These are phyloP conservation scores for Trichopria drosophilae DNA, from an alignment of 2,888 invertebrate genomes.

Conservation along the genomic window DNA sequence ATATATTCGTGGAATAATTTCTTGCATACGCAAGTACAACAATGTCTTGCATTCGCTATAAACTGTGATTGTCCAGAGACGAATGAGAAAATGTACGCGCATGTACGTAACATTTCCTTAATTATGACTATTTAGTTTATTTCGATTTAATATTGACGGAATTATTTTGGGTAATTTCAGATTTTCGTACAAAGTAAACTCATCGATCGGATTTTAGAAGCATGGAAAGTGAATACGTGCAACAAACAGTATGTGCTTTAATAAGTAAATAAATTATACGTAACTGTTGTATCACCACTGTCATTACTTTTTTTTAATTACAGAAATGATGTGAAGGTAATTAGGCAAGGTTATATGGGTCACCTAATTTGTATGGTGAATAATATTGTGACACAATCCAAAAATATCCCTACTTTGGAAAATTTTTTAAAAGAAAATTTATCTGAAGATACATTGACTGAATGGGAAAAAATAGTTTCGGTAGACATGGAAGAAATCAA, in stretches of 20 bases:
- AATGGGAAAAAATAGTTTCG: conserved; percentile 49
- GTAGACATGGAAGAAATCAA: conserved; percentile 50
- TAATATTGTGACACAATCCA: conserved; percentile 62
- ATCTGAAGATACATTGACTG: conserved; percentile 55
- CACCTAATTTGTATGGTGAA: conserved; percentile 68
- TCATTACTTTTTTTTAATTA: conserved; percentile 28
- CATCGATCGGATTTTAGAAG: conserved; percentile 77
- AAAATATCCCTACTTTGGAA: conserved; percentile 63
- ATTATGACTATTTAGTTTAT: conserved; percentile 27
- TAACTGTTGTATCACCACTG: not conserved
- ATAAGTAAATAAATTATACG: conserved; percentile 2
- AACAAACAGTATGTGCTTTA: conserved; percentile 19
- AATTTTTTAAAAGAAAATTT: conserved; percentile 62
- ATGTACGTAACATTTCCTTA: conserved; percentile 55
- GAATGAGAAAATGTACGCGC: conserved; percentile 61
- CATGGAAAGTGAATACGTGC: conserved; percentile 78
- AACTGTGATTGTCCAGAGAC: conserved; percentile 50
- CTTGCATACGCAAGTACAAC: conserved; percentile 86
- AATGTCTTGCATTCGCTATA: conserved; percentile 76
- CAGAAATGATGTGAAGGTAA: conserved; percentile 61
- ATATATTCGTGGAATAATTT: conserved; percentile 93
- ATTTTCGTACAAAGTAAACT: conserved; percentile 78
- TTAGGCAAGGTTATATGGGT: conserved; percentile 69
- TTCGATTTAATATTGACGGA: conserved; percentile 3
- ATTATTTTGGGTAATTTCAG: conserved; percentile 58